These are phyloP conservation scores for Biston stratarius DNA, from an alignment of 2,888 invertebrate genomes.

Conservation along the genomic window DNA sequence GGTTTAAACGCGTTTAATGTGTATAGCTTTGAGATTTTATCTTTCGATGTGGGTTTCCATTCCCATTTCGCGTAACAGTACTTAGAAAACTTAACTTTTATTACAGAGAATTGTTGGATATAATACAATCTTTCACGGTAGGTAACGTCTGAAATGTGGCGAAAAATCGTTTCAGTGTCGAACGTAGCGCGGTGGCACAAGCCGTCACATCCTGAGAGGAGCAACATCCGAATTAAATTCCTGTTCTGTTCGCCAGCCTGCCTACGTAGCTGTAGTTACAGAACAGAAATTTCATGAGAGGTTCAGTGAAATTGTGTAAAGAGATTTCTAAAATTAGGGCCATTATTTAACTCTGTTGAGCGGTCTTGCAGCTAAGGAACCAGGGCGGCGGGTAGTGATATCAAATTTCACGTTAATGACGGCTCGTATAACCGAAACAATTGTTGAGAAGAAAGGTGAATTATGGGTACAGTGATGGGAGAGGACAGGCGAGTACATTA, in stretches of 20 bases:
- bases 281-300: conserved; percentile 63
- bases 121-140: conserved; percentile 58
- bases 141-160: conserved; percentile 59
- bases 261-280: conserved; percentile 42
- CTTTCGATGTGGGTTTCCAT: conserved; percentile 7
- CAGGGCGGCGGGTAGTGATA: conserved; percentile 23
- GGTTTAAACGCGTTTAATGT: conserved; percentile 15
- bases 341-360: conserved; percentile 54
- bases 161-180: conserved; percentile 60
- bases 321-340: conserved; percentile 63
- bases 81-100: conserved; percentile 32
- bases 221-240: conserved; percentile 82
- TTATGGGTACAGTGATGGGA: conserved; percentile 71
- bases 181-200: conserved; percentile 71
- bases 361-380: conserved; percentile 35
- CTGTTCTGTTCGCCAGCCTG: conserved; percentile 63
- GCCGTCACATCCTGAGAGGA: conserved; percentile 70
- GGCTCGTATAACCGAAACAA: conserved; percentile 61
- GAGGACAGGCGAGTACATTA: conserved; percentile 79
- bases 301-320: conserved; percentile 58
- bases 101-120: conserved; percentile 37
- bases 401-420: conserved; percentile 59
- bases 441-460: conserved; percentile 72
- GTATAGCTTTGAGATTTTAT: conserved; percentile 14
- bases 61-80: conserved; percentile 20